Conservation (phyloP, 2,797 vertebrate genomes). For the Sebastes dallii region DNA sequence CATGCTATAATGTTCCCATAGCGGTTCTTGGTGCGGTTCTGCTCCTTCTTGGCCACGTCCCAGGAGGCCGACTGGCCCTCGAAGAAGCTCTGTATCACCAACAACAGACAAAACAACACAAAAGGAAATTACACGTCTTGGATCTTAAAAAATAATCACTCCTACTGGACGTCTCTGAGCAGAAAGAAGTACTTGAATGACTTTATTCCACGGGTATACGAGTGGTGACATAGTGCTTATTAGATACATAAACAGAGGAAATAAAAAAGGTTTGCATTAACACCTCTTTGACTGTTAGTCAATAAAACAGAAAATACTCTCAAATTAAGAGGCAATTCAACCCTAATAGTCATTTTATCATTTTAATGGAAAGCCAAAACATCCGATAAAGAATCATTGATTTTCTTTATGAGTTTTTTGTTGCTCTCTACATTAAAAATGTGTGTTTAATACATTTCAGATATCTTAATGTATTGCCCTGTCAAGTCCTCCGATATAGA, state of each 20-base stretch:
- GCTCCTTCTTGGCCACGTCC: slow-evolving; percentile 99
- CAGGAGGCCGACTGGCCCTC: slow-evolving; percentile 99
- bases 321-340: slow-evolving; percentile 23
- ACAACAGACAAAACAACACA: slow-evolving; percentile 55
- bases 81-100: slow-evolving; percentile 94
- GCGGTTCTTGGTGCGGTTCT: slow-evolving; percentile 99
- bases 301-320: slow-evolving; percentile 20
- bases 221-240: background rate
- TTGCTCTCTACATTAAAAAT: background rate
- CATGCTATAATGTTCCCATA: slow-evolving; percentile 99
- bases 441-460: background rate
- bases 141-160: background rate
- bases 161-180: background rate
- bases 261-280: background rate
- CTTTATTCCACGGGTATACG: background rate
- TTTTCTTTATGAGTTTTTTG: background rate
- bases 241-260: slow-evolving; percentile 4
- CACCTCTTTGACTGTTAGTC: slow-evolving; percentile 18
- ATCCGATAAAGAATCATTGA: background rate
- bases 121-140: slow-evolving; percentile 52
- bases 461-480: background rate
- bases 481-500: background rate
- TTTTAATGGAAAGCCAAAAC: slow-evolving; percentile 20
- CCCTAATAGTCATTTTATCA: background rate
- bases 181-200: background rate